A percentile compares a stretch with the other conserved stretches of the same genome.
Evolutionary conservation across 2,797 vertebrate genomes (phyloP).

Genomic region (Pelobates cultripes): DNA sequence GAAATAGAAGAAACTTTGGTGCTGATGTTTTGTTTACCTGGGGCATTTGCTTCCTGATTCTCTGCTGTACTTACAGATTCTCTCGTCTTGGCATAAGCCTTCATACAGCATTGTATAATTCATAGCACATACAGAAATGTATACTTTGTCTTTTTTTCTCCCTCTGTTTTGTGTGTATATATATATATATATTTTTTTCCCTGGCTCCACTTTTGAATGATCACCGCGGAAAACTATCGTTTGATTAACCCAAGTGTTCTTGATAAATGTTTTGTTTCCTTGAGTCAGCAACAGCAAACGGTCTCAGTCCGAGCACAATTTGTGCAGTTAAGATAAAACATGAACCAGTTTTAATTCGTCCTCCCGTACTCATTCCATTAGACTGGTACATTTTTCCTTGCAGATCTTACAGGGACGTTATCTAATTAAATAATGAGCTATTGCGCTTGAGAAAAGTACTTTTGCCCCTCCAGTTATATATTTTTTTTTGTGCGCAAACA

Average conservation of each 20-base stretch:
- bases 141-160: neutral
- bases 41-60: constrained; percentile 30
- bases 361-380: constrained; percentile 53
- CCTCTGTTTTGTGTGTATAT: no score
- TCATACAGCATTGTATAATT: constrained; percentile 45
- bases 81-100: constrained; percentile 28
- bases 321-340: constrained; percentile 40
- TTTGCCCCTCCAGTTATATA: constrained; percentile 38
- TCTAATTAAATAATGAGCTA: constrained; percentile 60
- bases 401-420: constrained; percentile 46
- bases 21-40: constrained; percentile 35
- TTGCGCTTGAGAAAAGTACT: constrained; percentile 51
- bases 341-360: constrained; percentile 55
- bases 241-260: constrained; percentile 39
- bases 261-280: constrained; percentile 44
- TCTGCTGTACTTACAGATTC: constrained; percentile 31
- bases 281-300: constrained; percentile 9
- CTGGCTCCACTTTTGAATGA: constrained; percentile 29
- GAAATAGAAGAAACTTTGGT: constrained; percentile 42
- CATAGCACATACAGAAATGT: constrained; percentile 31
- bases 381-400: constrained; percentile 56
- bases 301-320: constrained; percentile 43
- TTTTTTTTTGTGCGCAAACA: constrained; percentile 58
- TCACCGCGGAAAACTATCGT: constrained; percentile 36
- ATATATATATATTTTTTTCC: no score